A percentile compares a stretch with the other conserved stretches of the same genome.
phyloP scores from a whole-genome alignment of 2,797 vertebrate species.

The Cuculus canorus region DNA sequence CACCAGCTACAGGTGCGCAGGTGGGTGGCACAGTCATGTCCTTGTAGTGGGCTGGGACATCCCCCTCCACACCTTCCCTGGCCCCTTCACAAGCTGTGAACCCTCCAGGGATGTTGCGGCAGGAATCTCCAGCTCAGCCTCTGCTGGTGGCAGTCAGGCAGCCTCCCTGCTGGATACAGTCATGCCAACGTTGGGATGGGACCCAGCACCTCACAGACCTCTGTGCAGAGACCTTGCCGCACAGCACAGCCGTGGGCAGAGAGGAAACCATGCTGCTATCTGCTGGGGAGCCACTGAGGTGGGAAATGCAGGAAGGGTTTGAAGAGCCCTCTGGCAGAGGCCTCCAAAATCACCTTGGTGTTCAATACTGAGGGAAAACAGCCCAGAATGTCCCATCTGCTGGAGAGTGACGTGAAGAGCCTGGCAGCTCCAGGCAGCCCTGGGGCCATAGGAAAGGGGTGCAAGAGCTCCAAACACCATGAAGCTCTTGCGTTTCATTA shows the following conservation, averaged over 20 bases:
- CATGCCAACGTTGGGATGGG: rapidly evolving
- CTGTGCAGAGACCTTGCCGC: rapidly evolving
- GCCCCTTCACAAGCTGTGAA: background rate
- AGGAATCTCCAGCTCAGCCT: background rate
- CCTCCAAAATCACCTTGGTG: rapidly evolving
- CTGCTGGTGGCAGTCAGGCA: rapidly evolving
- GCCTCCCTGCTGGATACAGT: background rate
- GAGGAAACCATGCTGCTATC: background rate
- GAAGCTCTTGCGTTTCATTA: background rate
- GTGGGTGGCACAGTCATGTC: slow-evolving; percentile 19
- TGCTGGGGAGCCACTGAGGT: background rate
- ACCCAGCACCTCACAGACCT: background rate
- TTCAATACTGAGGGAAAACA: rapidly evolving
- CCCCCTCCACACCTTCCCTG: rapidly evolving
- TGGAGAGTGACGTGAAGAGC: rapidly evolving
- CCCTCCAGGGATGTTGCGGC: background rate
- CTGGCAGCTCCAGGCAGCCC: background rate
- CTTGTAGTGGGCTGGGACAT: background rate
- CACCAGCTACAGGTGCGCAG: background rate
- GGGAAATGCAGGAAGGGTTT: background rate
- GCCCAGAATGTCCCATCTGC: background rate
- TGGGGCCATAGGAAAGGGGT: rapidly evolving
- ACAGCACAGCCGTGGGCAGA: background rate
- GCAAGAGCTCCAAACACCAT: rapidly evolving
- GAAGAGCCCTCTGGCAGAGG: background rate